These are phyloP conservation scores for Cephalopachus bancanus DNA, from an alignment of 2,797 vertebrate species.

Conservation along the genomic window DNA sequence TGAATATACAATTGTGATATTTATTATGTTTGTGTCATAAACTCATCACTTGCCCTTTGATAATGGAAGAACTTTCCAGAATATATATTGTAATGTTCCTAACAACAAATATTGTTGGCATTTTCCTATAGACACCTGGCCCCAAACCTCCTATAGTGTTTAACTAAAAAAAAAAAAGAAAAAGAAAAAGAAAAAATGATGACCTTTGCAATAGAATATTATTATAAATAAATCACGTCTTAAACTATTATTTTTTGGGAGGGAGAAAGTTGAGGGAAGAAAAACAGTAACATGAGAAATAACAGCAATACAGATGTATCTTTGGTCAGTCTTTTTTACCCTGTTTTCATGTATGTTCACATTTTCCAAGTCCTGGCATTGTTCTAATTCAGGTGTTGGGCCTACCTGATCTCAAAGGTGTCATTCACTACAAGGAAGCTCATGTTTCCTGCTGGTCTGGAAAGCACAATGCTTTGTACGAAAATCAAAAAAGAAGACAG, in stretches of 20 bases:
- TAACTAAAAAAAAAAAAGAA: neutral
- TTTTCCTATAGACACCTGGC: neutral
- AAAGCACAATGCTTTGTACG: neutral
- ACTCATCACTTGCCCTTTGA: neutral
- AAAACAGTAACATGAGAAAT: neutral
- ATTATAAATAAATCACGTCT: neutral
- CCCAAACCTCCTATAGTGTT: neutral
- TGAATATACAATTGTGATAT: neutral
- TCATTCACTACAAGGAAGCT: neutral
- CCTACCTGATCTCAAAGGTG: neutral
- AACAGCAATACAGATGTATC: neutral
- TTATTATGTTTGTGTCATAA: constrained; percentile 36
- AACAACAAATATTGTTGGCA: neutral
- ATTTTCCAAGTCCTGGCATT: neutral
- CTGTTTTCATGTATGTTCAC: neutral
- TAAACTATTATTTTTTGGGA: neutral
- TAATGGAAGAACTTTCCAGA: neutral
- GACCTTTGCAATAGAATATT: neutral
- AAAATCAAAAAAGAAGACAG: neutral
- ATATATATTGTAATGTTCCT: neutral
- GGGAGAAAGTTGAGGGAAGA: neutral
- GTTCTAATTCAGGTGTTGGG: neutral
- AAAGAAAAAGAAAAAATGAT: neutral
- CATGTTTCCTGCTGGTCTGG: neutral
- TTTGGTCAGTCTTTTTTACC: neutral